Base-by-base conservation (phyloP, 1,140 invertebrate genomes). In the Tetramorium parvispinum region DNA sequence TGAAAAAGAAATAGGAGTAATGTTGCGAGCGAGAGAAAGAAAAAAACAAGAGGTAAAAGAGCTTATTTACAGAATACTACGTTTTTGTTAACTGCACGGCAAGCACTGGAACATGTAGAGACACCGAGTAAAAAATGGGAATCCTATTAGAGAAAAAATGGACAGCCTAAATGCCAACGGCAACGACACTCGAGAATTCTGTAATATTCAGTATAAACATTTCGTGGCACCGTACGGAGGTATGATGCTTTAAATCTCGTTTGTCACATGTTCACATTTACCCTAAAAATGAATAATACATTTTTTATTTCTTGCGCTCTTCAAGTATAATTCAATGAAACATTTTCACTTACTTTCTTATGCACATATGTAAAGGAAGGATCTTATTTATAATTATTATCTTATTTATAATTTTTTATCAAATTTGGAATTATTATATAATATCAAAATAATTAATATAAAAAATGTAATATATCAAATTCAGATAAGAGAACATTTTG, bases 161-260 rank as follows among this genome's bases (percentile, higher is more conserved):
- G 93, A 93, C 59, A 85, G 82, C 61, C 16, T 78, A 27, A 87
- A 78, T 85, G 46, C 85, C n/a, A 89, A 89, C 51, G 78, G 87
- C 77, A 94, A 95, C 43, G 88, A 87, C 82, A 93, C 90, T 21
- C 86, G 87, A 63, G 86, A 91, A 40, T 88, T 91, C 27, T 95
- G 94, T 81, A 87, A 88, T 8, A 70, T 86, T 53, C 91, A 90
- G 18, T 92, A 93, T 79, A 88, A 91, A 63, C 87, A 93, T 24
- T 95, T 93, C 70, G 61, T 87, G 7, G 46, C 88, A 0, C 93
- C 93, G 0, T 76, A 93, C 0, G 92, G 89, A 88, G 94, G 94
- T 95, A 89, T 86, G 77, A 85, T 73, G 27, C 3, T 63, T n/a
- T 11, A 46, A 46, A 59, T 18, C 55, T 10, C 21, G 21, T 16